Base-by-base conservation (phyloP, 1,140 invertebrate species). In the Zaprionus vittiger region DNA sequence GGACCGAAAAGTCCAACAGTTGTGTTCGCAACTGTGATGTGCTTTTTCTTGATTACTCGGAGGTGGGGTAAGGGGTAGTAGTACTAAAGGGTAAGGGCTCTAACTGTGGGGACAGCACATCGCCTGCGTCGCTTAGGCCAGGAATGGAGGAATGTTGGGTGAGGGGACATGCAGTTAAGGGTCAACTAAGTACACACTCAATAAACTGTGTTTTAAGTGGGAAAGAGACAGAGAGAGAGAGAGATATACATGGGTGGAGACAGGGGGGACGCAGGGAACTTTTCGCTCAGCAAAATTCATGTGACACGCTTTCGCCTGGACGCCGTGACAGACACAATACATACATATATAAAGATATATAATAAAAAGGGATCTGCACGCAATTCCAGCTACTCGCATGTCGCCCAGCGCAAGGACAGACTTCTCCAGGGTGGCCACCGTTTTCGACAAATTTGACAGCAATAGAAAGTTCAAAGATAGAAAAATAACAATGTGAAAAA, bases 211-310 rank as follows among this genome's bases (percentile, higher is more conserved):
- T 67, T 20, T 67, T 14, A n/a, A 56, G 47, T 12, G 44, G 44
- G 41, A 14, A 4, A 37, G 37, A 56, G 28, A 67, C 41, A 57
- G 26, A 56, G 28, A 67, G 54, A 56, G 26, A 49, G 38, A 66
- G 54, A 52, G 4, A 69, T 47, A 26, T 4, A 24, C 37, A 15
- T 37, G 67, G 49, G 47, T 52, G 64, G 54, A 57, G 26, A 52
- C 38, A 67, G 59, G 5, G 64, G 49, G 66, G 71, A 89, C 76
- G 90, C 91, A 92, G 92, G 91, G 91, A 82, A 92, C 80, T 91
- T 78, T 89, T 91, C 90, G 85, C 91, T 92, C 91, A 92, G 83
- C 91, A 92, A 92, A 92, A 92, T 91, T 92, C 79, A 92, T 92
- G 91, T 92, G 91, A 92, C 91, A 92, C 86, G 80, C 75, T 92